Base-by-base conservation (phyloP, 2,888 invertebrate genomes). In the Prosopocoilus inquinatus region DNA sequence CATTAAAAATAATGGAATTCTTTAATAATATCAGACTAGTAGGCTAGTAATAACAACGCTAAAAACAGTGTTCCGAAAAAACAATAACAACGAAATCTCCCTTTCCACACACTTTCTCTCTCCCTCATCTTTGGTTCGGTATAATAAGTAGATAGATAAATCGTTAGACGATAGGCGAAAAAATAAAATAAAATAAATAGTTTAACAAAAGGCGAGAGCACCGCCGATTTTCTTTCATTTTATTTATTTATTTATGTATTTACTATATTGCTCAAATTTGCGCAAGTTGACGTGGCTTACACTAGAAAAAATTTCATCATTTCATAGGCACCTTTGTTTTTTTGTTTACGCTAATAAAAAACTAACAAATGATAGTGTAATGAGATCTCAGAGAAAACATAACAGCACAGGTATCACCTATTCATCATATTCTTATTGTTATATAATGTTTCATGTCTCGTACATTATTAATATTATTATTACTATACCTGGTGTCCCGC, bases 21-120 rank as follows among this genome's bases (percentile, higher is more conserved):
- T 38, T 41, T 46, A 33, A 35, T 53, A 53, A 53, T 53, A 53
- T 53, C 53, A 47, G 53, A 53, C 53, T 53, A 53, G 53, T 53
- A 47, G 33, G 39, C 53, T 53, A 53, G 43, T 46, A 41, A 39
- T 32, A 53, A 47, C 39, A 12, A 53, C 46, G 33, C 47, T 46
- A 53, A 53, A 47, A 53, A 32, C 47, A 39, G 46, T 41, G 41
- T 8, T n/a, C 20, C 20, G 16, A n/a, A 38, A 38, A 34, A 34
- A 34, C 35, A 34, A 34, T 34, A 34, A 38, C 46, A 28, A 9
- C 33, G 33, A 35, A 44, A 12, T 46, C 41, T 41, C 36, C 15
- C 33, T 50, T 36, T 13, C 13, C 34, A 8, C 13, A 47, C 32
- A 20, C 33, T 28, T 47, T 32, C 33, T 20, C 33, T 34, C 11